These are phyloP conservation scores for Dyspetes luteomarginatus DNA, from an alignment of 2,888 invertebrate species.

Conservation along the genomic window DNA sequence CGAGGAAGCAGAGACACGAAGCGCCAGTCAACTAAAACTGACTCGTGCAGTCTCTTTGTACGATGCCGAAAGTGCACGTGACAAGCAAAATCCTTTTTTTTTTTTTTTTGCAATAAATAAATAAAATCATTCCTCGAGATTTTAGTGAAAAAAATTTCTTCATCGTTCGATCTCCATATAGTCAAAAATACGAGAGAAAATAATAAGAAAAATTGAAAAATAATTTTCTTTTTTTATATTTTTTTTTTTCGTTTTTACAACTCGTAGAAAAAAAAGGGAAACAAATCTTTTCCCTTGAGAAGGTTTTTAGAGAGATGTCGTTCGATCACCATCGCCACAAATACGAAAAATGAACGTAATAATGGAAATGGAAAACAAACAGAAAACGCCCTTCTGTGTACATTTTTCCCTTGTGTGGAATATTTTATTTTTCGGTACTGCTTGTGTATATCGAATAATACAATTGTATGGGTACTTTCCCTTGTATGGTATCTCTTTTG, in stretches of 20 bases:
- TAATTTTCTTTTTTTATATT: no score
- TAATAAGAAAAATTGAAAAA: no score
- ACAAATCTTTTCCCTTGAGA: background rate
- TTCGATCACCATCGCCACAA: background rate
- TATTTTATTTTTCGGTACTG: background rate
- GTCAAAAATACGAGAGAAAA: no score
- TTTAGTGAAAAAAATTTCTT: no score
- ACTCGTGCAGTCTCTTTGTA: constrained; percentile 8
- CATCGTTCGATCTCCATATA: no score
- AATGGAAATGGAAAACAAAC: constrained; percentile 36
- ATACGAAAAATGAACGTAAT: background rate
- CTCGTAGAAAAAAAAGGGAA: background rate
- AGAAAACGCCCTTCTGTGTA: constrained; percentile 23
- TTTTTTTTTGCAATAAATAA: background rate
- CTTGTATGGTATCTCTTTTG: constrained; percentile 33
- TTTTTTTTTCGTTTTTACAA: background rate
- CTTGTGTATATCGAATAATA: constrained; percentile 8
- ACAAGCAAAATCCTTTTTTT: background rate
- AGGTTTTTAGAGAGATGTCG: background rate
- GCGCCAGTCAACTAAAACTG: background rate
- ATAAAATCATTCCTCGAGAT: background rate
- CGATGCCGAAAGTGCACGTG: background rate
- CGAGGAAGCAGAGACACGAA: constrained; percentile 6
- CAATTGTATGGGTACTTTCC: no score
- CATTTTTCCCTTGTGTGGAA: background rate